A percentile compares a stretch with the other conserved stretches of the same genome.
phyloP scores from a whole-genome alignment of 2,113 vertebrate genomes.

The Podarcis raffonei region DNA sequence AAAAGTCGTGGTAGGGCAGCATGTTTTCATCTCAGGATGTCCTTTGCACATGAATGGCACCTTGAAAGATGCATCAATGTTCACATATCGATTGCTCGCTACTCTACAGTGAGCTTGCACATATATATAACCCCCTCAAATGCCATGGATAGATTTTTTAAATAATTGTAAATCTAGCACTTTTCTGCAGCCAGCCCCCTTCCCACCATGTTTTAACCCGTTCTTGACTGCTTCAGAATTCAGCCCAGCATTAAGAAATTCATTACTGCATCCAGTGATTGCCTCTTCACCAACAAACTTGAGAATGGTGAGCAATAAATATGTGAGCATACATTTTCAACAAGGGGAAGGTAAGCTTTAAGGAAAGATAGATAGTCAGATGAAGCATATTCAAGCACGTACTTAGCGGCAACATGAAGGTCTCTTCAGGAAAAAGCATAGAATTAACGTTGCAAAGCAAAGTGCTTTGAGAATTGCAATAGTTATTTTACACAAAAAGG shows the following conservation, averaged over 20 bases:
- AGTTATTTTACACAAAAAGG: slow-evolving; percentile 25
- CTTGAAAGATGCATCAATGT: background rate
- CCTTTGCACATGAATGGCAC: background rate
- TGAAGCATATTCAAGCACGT: background rate
- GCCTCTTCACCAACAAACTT: slow-evolving; percentile 9
- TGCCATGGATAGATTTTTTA: too few relatives aligned
- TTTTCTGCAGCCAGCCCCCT: background rate
- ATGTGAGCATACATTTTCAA: background rate
- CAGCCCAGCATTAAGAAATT: background rate
- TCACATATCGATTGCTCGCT: background rate
- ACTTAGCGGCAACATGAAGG: slow-evolving; percentile 27
- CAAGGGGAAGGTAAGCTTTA: background rate
- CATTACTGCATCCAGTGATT: background rate
- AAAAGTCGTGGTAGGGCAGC: background rate
- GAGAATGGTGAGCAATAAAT: background rate
- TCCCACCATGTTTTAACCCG: background rate
- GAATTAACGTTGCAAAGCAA: slow-evolving; percentile 30
- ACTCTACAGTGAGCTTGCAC: background rate
- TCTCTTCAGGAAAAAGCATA: background rate
- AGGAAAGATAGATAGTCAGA: slow-evolving; percentile 7
- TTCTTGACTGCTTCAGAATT: background rate
- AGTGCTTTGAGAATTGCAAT: slow-evolving; percentile 36
- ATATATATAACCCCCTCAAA: background rate
- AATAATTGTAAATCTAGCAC: background rate
- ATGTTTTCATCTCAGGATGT: background rate